Evolutionary conservation across 2,113 vertebrate genomes (phyloP).

Genomic region (Gnathonemus longibarbis): DNA sequence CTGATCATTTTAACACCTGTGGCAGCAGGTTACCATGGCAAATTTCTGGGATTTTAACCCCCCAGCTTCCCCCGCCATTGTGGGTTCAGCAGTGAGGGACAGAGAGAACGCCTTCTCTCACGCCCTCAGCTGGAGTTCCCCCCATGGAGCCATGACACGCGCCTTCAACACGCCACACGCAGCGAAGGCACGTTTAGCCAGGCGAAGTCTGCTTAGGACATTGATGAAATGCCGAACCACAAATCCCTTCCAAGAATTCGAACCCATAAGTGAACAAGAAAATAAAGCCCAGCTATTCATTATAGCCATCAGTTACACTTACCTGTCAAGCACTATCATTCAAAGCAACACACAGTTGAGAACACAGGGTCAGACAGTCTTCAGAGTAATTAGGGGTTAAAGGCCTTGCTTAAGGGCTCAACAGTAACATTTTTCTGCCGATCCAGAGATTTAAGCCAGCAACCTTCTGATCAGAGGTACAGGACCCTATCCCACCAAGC

Average conservation of each 20-base stretch:
- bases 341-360: neutral
- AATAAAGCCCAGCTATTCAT: neutral
- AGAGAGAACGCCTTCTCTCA: neutral
- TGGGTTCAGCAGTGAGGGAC: neutral
- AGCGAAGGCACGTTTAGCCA: neutral
- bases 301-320: neutral
- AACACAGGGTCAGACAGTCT: neutral
- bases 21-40: neutral
- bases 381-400: neutral
- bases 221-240: neutral
- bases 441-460: neutral
- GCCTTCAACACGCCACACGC: neutral
- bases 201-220: neutral
- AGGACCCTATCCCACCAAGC: neutral
- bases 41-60: neutral
- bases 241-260: neutral
- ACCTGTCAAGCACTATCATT: neutral
- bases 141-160: neutral
- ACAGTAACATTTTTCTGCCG: neutral
- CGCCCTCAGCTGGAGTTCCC: neutral
- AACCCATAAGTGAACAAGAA: neutral
- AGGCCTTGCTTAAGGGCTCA: neutral
- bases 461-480: neutral
- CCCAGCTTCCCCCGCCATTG: neutral
- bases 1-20: neutral